These are phyloP conservation scores for Geodia barretti DNA, from an alignment of 37 sponge, comb jelly and placozoan species.

Conservation along the genomic window DNA sequence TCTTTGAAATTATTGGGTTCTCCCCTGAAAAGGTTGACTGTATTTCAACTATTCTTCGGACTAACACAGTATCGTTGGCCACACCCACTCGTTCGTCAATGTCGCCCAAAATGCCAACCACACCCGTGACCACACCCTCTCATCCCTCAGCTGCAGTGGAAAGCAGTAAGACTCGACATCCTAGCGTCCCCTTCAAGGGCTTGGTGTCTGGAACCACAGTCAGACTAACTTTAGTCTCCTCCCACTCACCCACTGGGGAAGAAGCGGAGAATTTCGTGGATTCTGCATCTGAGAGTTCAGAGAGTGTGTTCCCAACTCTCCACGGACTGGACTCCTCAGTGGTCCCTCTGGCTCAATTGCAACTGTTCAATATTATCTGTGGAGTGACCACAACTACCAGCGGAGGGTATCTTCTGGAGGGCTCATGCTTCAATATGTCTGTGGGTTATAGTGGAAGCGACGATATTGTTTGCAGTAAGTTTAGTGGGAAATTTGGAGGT, in stretches of 20 bases:
- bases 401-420: background rate
- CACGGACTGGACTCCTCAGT: background rate
- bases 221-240: conserved; percentile 9
- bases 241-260: background rate
- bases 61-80: background rate
- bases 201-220: conserved; percentile 29
- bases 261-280: background rate
- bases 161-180: background rate
- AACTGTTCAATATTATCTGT: conserved; percentile 40
- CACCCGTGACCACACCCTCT: background rate
- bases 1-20: too few species aligned
- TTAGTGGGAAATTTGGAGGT: too few species aligned
- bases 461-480: background rate
- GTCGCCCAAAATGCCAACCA: background rate
- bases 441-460: background rate
- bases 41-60: conserved; percentile 6
- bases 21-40: conserved; percentile 30
- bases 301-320: background rate
- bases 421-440: conserved; percentile 57
- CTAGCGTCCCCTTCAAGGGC: conserved; percentile 18
- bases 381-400: background rate
- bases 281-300: background rate
- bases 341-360: conserved; percentile 23
- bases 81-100: background rate
- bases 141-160: background rate